A percentile compares a stretch with the other conserved stretches of the same genome.
These are phyloP conservation scores for Drosophila punjabiensis DNA, from an alignment of 1,140 invertebrate species.

Conservation along the genomic window DNA sequence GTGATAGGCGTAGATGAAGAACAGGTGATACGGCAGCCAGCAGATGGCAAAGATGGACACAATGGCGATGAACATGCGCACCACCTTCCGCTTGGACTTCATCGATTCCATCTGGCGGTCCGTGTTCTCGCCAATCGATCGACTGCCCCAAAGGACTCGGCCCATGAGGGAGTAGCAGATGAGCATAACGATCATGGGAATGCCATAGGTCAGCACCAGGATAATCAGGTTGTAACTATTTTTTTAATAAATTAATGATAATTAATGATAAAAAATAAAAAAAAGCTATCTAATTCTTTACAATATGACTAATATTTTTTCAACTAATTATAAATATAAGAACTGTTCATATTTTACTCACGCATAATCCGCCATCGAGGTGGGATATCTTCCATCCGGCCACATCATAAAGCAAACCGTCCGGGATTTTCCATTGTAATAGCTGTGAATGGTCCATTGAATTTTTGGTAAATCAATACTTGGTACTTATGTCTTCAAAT, in stretches of 20 bases:
- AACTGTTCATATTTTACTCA: constrained; percentile 81
- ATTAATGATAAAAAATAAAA: neutral
- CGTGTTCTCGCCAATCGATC: constrained; percentile 95
- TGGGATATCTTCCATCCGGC: constrained; percentile 88
- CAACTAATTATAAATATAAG: neutral
- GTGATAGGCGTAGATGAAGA: constrained; percentile 94
- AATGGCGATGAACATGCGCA: constrained; percentile 83
- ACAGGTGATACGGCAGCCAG: constrained; percentile 95
- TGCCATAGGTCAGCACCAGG: constrained; percentile 94
- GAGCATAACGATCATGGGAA: constrained; percentile 95
- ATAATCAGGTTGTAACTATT: constrained; percentile 97
- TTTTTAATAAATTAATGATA: too few relatives aligned
- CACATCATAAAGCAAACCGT: constrained; percentile 89
- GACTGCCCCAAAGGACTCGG: constrained; percentile 89
- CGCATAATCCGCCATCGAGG: constrained; percentile 87
- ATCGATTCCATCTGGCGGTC: constrained; percentile 94
- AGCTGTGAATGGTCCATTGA: constrained; percentile 72
- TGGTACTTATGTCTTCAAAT: constrained; percentile 18
- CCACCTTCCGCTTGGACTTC: constrained; percentile 95
- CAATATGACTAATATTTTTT: neutral
- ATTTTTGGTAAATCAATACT: constrained; percentile 9
- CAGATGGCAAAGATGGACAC: constrained; percentile 94
- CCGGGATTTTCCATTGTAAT: constrained; percentile 86
- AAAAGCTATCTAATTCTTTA: neutral
- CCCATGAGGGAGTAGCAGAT: constrained; percentile 95